Evolutionary conservation across 2,888 invertebrate species (phyloP).

Genomic region (Meteorus colon): DNA sequence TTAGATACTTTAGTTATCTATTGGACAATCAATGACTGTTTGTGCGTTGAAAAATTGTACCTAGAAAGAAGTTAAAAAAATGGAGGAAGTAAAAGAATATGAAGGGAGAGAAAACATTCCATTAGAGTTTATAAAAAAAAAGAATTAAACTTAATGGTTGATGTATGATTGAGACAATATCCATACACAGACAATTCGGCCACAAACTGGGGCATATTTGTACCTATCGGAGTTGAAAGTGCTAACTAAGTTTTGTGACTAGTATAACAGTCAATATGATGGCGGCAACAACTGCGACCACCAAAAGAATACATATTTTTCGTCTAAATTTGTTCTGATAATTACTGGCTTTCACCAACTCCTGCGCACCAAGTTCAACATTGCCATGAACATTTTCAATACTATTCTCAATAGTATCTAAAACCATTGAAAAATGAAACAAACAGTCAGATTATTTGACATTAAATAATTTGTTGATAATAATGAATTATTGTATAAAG

Average conservation of each 20-base stretch:
- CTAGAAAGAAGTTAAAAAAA: background rate
- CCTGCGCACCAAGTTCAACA: constrained; percentile 86
- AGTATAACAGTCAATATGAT: constrained; percentile 82
- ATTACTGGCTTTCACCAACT: constrained; percentile 86
- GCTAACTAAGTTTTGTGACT: constrained; percentile 71
- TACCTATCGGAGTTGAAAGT: constrained; percentile 58
- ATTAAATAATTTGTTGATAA: background rate
- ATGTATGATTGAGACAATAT: background rate
- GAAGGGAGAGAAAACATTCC: background rate
- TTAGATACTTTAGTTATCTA: constrained; percentile 20
- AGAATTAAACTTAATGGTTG: constrained; percentile 15
- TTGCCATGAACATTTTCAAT: constrained; percentile 84
- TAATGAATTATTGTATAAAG: constrained; percentile 72
- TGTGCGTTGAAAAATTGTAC: constrained; percentile 18
- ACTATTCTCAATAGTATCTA: constrained; percentile 89
- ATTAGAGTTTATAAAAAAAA: constrained; percentile 22
- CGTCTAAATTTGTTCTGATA: constrained; percentile 86
- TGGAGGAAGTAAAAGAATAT: background rate
- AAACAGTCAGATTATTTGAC: background rate
- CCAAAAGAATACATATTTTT: constrained; percentile 82
- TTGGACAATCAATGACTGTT: constrained; percentile 24
- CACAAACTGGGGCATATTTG: constrained; percentile 36
- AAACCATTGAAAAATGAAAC: constrained; percentile 55
- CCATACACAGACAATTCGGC: constrained; percentile 17
- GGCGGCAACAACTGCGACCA: constrained; percentile 80